Evolutionary conservation across 2,113 vertebrate genomes (phyloP).

Genomic region (Bostrychus sinensis): DNA sequence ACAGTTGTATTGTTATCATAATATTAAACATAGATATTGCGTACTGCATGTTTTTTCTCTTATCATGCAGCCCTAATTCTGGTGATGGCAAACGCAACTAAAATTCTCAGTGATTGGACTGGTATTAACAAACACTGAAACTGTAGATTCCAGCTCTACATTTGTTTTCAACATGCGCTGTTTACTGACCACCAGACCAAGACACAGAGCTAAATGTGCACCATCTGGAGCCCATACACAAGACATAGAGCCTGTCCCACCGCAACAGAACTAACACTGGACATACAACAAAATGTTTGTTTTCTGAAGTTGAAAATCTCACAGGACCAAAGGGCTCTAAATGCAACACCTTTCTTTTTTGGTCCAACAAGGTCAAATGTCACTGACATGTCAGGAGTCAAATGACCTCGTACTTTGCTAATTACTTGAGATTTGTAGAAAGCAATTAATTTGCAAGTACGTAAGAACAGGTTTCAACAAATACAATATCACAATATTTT

Average conservation of each 20-base stretch:
- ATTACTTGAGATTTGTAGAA: background rate
- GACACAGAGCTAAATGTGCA: background rate
- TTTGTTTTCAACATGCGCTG: background rate
- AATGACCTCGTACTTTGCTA: background rate
- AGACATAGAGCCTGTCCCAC: background rate
- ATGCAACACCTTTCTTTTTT: background rate
- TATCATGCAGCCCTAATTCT: too few species aligned
- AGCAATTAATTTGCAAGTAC: background rate
- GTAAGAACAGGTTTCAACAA: background rate
- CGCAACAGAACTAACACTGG: background rate
- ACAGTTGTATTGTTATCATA: too few species aligned
- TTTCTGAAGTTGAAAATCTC: background rate
- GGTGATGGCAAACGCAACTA: background rate
- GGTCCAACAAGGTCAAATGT: background rate
- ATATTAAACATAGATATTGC: too few species aligned
- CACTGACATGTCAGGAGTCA: background rate
- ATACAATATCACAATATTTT: background rate
- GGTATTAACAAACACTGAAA: background rate
- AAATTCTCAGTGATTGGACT: background rate
- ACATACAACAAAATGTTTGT: background rate
- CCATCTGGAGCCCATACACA: background rate
- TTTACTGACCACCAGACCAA: background rate
- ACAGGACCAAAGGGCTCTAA: background rate
- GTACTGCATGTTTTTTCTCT: too few species aligned
- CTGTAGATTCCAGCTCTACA: background rate